phyloP scores from a whole-genome alignment of 2,888 invertebrate genomes.

The Strigamia transsilvanica region DNA sequence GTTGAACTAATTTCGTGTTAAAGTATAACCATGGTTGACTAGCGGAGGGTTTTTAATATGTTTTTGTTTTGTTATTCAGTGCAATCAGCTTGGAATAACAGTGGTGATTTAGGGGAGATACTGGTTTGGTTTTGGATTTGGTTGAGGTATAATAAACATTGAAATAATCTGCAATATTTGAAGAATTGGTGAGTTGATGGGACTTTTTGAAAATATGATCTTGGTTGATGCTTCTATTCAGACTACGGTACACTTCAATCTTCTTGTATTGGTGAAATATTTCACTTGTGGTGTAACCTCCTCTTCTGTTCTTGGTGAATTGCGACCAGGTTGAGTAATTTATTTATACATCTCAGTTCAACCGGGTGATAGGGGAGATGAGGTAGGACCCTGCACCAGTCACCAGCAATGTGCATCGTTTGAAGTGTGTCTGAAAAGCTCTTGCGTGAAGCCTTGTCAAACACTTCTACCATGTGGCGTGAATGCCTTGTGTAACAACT shows the following conservation, averaged over 20 bases:
- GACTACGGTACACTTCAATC: no score
- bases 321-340: not conserved
- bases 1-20: not conserved
- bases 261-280: no score
- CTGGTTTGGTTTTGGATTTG: not conserved
- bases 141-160: not conserved
- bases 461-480: constrained; percentile 58
- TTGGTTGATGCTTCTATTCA: not conserved
- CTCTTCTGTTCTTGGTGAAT: not conserved
- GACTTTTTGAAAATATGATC: not conserved
- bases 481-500: constrained; percentile 58
- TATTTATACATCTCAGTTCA: not conserved
- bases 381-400: not conserved
- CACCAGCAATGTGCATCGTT: not conserved
- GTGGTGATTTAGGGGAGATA: no score
- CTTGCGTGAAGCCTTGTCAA: constrained; percentile 60
- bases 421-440: constrained; percentile 66
- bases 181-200: constrained; percentile 20
- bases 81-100: no score
- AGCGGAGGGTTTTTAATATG: no score
- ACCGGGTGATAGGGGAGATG: not conserved
- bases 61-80: not conserved
- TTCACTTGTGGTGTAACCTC: not conserved
- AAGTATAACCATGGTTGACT: no score
- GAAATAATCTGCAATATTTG: not conserved